Base-by-base conservation (phyloP, 2,888 invertebrate species). In the Aphrophora alni region DNA sequence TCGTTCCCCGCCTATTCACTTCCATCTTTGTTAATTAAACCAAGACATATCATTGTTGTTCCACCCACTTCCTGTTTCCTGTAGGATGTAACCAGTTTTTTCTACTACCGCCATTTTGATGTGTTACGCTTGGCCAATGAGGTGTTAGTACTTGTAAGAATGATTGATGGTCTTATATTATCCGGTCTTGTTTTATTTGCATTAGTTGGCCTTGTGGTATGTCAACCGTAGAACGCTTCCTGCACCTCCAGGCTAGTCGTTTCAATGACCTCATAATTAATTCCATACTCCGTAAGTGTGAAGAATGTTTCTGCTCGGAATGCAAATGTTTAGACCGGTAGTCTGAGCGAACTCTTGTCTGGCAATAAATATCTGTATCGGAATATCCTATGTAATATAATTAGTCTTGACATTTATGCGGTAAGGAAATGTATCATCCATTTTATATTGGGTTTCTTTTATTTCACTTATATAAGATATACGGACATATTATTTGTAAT, bases 31-130 rank as follows among this genome's bases (percentile, higher is more conserved):
- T 59, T 59, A 59, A 59, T 59, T 59, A 59, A 59, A 59, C 21
- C 59, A 59, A 21, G 21, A 21, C 21, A 59, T 21, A 59, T 59
- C 59, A 59, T 59, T 59, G 59, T 59, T 59, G 59, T 59, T 59
- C 59, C 59, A 59, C 59, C 59, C 59, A 59, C 59, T 59, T 59
- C 59, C 59, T 59, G 59, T 59, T 59, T 59, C 59, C 59, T 59
- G 59, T 59, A 59, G 59, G 59, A 59, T 59, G 59, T 59, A 59
- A 59, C 59, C 59, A n/a, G 59, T 59, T 59, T 59, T 59, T 59
- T 59, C 21, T 3, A 1, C 4, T 4, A 21, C n/a, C 59, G 59
- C 59, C 59, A 59, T 59, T 59, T 59, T 59, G 59, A 59, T 8
- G 5, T 59, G 59, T 59, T 59, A n/a, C 59, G 59, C 59, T 59